A percentile compares a stretch with the other conserved stretches of the same genome.
Evolutionary conservation across 2,888 invertebrate genomes (phyloP).

Genomic region (Beris morrisii): DNA sequence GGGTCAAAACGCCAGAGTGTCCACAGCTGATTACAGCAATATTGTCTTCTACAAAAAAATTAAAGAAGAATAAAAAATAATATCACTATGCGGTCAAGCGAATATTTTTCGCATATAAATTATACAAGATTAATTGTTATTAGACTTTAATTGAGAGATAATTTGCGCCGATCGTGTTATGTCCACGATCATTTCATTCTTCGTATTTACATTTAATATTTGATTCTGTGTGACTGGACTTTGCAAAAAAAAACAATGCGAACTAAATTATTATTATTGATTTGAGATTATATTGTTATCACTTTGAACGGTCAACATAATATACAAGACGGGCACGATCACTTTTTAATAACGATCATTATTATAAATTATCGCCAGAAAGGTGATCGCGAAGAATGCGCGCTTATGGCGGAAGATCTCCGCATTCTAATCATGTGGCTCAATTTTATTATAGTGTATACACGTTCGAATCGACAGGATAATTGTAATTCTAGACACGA

Average conservation of each 20-base stretch:
- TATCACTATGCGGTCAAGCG: conserved; percentile 29
- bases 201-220: conserved; percentile 22
- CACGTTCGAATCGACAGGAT: conserved; percentile 5
- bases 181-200: conserved; percentile 22
- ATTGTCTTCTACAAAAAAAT: too few relatives aligned
- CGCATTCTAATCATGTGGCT: conserved; percentile 17
- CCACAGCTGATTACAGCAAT: too few relatives aligned
- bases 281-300: neutral
- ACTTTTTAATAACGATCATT: conserved; percentile 10
- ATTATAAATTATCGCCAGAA: conserved; percentile 1
- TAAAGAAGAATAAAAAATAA: neutral
- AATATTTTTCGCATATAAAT: conserved; percentile 41
- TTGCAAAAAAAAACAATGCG: conserved; percentile 3
- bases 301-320: neutral
- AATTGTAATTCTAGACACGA: conserved; percentile 28
- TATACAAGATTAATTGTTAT: conserved; percentile 45
- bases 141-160: conserved; percentile 44
- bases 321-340: conserved; percentile 1
- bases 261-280: neutral
- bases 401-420: conserved; percentile 17
- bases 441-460: conserved; percentile 16
- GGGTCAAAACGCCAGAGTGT: too few relatives aligned
- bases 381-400: conserved; percentile 4
- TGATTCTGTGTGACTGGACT: conserved; percentile 26
- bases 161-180: conserved; percentile 32